Evolutionary conservation across 2,797 vertebrate genomes (phyloP).

Genomic region (Platalea minor): DNA sequence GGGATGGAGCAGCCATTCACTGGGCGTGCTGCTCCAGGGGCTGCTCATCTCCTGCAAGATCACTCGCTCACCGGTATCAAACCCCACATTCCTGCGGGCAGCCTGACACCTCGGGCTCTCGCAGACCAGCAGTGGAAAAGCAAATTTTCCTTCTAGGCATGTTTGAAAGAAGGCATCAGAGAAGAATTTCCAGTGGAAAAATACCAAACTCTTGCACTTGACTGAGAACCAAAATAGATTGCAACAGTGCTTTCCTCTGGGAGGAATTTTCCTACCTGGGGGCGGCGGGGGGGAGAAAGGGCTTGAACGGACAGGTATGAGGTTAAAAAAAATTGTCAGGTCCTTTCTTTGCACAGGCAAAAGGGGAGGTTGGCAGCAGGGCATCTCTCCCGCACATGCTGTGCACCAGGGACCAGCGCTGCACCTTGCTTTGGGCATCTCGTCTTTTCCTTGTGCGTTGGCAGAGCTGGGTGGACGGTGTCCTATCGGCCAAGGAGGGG

Average conservation of each 20-base stretch:
- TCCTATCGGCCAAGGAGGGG: background rate
- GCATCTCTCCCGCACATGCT: background rate
- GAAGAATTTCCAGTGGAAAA: constrained; percentile 60
- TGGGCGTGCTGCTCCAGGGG: background rate
- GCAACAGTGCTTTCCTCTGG: constrained; percentile 26
- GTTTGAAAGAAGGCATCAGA: background rate
- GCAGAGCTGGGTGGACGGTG: background rate
- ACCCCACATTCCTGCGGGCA: constrained; percentile 17
- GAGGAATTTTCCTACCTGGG: constrained; percentile 56
- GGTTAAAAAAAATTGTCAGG: background rate
- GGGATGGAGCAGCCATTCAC: background rate
- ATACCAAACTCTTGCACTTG: constrained; percentile 38
- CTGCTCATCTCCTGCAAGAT: background rate
- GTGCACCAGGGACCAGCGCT: background rate
- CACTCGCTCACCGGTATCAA: rapidly evolving
- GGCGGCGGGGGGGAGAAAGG: background rate
- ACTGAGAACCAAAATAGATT: constrained; percentile 36
- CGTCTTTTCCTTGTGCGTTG: rapidly evolving
- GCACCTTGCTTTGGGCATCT: background rate
- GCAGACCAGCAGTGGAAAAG: background rate
- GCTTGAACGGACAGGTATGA: background rate
- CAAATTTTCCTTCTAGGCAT: constrained; percentile 2
- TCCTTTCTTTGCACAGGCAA: background rate
- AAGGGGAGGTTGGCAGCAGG: background rate
- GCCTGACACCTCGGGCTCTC: background rate